phyloP scores from a whole-genome alignment of 2,888 invertebrate species.

The Scelioninae gen. 1 region DNA sequence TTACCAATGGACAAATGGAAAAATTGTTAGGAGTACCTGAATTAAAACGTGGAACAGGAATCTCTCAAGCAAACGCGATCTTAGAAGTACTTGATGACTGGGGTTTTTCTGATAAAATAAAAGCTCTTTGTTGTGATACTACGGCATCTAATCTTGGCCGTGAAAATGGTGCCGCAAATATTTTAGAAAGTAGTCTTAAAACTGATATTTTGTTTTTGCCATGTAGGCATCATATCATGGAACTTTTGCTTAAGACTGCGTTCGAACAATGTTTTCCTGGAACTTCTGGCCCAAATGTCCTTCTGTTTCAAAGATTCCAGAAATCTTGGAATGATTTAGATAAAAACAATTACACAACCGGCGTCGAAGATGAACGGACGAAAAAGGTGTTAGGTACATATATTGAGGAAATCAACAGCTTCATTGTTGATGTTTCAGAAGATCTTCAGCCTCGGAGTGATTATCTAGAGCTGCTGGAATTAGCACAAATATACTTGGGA shows the following conservation, averaged over 20 bases:
- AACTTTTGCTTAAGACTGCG: conserved; percentile 71
- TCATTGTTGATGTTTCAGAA: too few species aligned
- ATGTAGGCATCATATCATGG: conserved; percentile 75
- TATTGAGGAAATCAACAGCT: too few species aligned
- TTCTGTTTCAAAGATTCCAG: conserved; percentile 72
- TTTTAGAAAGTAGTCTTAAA: conserved; percentile 72
- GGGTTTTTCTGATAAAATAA: conserved; percentile 68
- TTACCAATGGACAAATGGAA: conserved; percentile 69
- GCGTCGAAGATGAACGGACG: too few species aligned
- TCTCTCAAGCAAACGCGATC: conserved; percentile 63
- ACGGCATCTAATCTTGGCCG: conserved; percentile 73
- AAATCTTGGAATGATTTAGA: conserved; percentile 67
- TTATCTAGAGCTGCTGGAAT: too few species aligned
- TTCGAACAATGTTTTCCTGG: conserved; percentile 69
- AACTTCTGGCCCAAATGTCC: conserved; percentile 69
- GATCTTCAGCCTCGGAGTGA: too few species aligned
- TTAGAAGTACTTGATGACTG: conserved; percentile 68
- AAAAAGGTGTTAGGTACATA: too few species aligned
- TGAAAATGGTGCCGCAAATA: conserved; percentile 69
- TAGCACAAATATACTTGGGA: too few species aligned
- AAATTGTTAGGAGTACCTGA: conserved; percentile 72
- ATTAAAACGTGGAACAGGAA: conserved; percentile 62
- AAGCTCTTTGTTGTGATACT: conserved; percentile 74
- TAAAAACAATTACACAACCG: too few species aligned
- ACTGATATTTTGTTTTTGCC: conserved; percentile 69